Evolutionary conservation across 2,113 vertebrate genomes (phyloP), one percentile per base, ranked within the genome.

Genomic region (Myiagra hebetior): DNA sequence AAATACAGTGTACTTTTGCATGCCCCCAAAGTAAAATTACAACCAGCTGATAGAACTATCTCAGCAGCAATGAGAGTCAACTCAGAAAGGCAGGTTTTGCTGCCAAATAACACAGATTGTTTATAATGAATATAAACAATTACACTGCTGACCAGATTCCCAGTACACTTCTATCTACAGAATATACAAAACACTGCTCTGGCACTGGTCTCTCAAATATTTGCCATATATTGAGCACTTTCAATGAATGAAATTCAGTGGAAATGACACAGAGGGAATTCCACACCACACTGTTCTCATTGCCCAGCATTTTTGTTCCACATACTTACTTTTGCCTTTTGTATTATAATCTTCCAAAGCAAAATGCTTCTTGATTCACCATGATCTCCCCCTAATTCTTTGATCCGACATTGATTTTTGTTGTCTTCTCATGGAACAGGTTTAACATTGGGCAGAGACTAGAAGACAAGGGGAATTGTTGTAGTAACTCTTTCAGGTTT

Each of bases 81-180:
- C 73, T 92, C 86, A 90, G 95, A 96, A 96, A 96, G 85, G 69
- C 93, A 95, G 81, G 42, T 49, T 89, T 85, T 91, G 84, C 95
- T 98, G 97, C 95, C 97, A 97, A 94, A 97, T 91, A 95, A 94
- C 94, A 95, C 91, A 96, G 95, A 95, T 96, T 96, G 95, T 96
- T 97, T 97, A 95, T 97, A 97, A 97, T 97, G 95, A 97, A 96
- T 95, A 95, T 97, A 96, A 97, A 97, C 95, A 94, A 87, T 95
- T 96, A 96, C 65, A 88, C 96, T 96, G 91, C 94, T 97, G 97
- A 97, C 95, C 94, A 94, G 90, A 94, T 95, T 96, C 95, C 95
- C 94, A 93, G 80, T 91, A 94, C 63, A 65, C 86, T 97, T 97
- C 62, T 73, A 95, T 95, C 89, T 47, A 70, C 85, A 94, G 74